Evolutionary conservation across 2,888 invertebrate species (phyloP).

Genomic region (Andrena trimmerana): DNA sequence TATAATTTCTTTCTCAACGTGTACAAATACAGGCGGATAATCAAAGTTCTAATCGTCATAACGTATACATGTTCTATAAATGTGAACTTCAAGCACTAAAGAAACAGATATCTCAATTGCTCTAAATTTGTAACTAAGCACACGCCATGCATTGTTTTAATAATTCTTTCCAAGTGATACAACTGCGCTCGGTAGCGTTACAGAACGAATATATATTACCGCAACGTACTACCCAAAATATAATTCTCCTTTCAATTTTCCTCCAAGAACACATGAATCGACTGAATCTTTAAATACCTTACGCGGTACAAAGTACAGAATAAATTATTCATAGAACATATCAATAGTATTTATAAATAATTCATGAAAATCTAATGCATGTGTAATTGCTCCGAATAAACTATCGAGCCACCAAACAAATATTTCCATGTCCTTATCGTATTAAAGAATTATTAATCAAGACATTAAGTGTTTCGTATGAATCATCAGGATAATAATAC

Average conservation of each 20-base stretch:
- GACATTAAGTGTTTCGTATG: slow-evolving; percentile 22
- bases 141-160: slow-evolving; percentile 58
- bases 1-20: slow-evolving; percentile 21
- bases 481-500: slow-evolving; percentile 3
- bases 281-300: not conserved
- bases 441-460: not conserved
- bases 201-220: slow-evolving; percentile 1
- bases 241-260: slow-evolving; percentile 21
- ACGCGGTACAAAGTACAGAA: not conserved
- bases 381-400: not conserved
- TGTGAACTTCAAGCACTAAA: slow-evolving; percentile 43
- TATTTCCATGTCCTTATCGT: not conserved
- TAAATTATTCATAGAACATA: not conserved
- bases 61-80: slow-evolving; percentile 32
- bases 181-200: slow-evolving; percentile 19
- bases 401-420: slow-evolving; percentile 1
- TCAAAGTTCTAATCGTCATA: slow-evolving; percentile 6
- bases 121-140: slow-evolving; percentile 56
- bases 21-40: slow-evolving; percentile 33
- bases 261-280: not conserved
- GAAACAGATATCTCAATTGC: slow-evolving; percentile 41
- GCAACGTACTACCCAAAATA: slow-evolving; percentile 20
- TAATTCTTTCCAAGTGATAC: slow-evolving; percentile 38
- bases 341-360: slow-evolving; percentile 13
- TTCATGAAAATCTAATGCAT: slow-evolving; percentile 12